A percentile compares a stretch with the other conserved stretches of the same genome.
Conservation (phyloP, 1,140 invertebrate genomes). For the Nautilus pompilius region DNA sequence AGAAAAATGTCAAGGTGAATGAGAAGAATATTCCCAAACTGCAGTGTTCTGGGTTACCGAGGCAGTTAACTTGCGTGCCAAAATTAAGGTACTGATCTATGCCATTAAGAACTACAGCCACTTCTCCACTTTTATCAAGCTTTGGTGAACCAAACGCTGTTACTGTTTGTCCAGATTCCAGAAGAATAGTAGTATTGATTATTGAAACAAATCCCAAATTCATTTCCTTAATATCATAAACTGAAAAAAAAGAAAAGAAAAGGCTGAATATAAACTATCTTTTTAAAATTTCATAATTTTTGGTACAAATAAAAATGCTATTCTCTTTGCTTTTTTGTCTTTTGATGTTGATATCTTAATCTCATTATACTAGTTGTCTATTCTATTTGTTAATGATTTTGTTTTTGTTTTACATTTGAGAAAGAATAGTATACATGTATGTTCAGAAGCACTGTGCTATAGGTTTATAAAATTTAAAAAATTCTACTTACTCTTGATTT, state of each 20-base stretch:
- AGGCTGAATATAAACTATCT: slow-evolving; percentile 9
- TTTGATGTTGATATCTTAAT: no score
- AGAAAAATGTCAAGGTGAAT: slow-evolving; percentile 19
- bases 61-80: slow-evolving; percentile 10
- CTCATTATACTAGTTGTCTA: no score
- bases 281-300: slow-evolving; percentile 11
- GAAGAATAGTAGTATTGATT: slow-evolving; percentile 15
- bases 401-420: no score
- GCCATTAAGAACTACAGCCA: slow-evolving; percentile 26
- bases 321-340: no score
- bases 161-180: slow-evolving; percentile 19
- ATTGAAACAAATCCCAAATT: slow-evolving; percentile 21
- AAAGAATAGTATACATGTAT: no score
- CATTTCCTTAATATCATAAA: slow-evolving; percentile 12
- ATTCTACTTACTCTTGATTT: slow-evolving; percentile 24
- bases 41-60: slow-evolving; percentile 24
- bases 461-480: no score
- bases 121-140: slow-evolving; percentile 20
- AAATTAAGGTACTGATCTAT: slow-evolving; percentile 19
- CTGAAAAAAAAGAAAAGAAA: slow-evolving; percentile 16
- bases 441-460: no score
- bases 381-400: no score
- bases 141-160: slow-evolving; percentile 16
- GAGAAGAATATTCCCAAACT: slow-evolving; percentile 21
- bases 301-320: no score